Evolutionary conservation across 2,888 invertebrate genomes (phyloP).

Genomic region (Drosophila barbarae): DNA sequence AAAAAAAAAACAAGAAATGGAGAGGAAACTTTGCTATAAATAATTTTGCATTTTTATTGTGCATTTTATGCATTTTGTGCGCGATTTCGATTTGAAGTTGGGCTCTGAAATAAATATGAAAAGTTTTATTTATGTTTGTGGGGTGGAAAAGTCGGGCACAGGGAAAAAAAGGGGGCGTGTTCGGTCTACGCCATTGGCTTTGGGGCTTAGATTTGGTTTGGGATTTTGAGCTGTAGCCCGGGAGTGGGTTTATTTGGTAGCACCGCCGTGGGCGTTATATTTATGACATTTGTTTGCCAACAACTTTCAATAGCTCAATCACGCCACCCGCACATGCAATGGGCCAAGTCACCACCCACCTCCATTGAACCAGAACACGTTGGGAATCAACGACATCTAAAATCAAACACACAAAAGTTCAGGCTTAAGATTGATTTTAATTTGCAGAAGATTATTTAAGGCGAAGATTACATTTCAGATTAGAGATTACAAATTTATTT

Average conservation of each 20-base stretch:
- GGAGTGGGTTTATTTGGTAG: constrained; percentile 13
- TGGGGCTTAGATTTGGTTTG: constrained; percentile 2
- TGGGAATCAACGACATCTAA: neutral
- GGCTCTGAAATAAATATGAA: constrained; percentile 71
- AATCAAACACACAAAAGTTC: constrained; percentile 3
- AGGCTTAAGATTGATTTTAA: neutral
- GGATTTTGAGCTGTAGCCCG: neutral
- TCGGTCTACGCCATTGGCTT: constrained; percentile 1
- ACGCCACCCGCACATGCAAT: constrained; percentile 53
- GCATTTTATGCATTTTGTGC: constrained; percentile 68
- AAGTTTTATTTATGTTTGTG: constrained; percentile 72
- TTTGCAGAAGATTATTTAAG: too few species aligned
- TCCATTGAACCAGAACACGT: constrained; percentile 4
- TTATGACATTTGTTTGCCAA: constrained; percentile 76
- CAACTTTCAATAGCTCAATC: constrained; percentile 73
- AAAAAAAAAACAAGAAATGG: constrained; percentile 17
- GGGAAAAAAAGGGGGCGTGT: constrained; percentile 7
- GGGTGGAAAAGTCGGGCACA: constrained; percentile 8
- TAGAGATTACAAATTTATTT: neutral
- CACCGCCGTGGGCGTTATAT: constrained; percentile 60
- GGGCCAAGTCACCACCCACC: constrained; percentile 3
- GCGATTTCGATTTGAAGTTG: constrained; percentile 68
- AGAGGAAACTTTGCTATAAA: constrained; percentile 64
- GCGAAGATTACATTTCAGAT: neutral
- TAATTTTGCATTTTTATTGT: constrained; percentile 76